These are phyloP conservation scores for Sebastes wilsoni DNA, from an alignment of 2,797 vertebrate genomes.

Conservation along the genomic window DNA sequence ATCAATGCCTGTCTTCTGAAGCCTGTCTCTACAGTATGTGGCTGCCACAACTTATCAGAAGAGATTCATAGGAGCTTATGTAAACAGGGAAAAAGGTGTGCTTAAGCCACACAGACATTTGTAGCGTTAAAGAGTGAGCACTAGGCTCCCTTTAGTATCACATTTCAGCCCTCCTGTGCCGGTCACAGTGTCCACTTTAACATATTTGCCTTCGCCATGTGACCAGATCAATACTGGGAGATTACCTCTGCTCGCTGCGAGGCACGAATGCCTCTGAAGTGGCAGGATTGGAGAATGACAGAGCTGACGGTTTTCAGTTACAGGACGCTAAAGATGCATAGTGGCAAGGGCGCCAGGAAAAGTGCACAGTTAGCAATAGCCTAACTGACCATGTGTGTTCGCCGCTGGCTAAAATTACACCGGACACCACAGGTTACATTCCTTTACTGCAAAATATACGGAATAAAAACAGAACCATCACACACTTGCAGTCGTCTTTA, in stretches of 20 bases:
- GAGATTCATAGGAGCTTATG: conserved; percentile 39
- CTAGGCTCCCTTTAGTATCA: background rate
- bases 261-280: conserved; percentile 45
- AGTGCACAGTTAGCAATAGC: conserved; percentile 59
- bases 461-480: background rate
- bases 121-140: conserved; percentile 6
- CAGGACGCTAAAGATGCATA: conserved; percentile 68
- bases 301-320: conserved; percentile 67
- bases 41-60: conserved; percentile 55
- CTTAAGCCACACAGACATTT: background rate
- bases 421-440: conserved; percentile 19
- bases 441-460: background rate
- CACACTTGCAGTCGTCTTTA: background rate
- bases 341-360: conserved; percentile 62
- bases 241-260: conserved; percentile 55
- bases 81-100: conserved; percentile 10
- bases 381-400: conserved; percentile 39
- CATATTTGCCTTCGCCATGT: conserved; percentile 43
- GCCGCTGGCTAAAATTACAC: conserved; percentile 39
- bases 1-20: conserved; percentile 67
- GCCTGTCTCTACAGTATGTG: conserved; percentile 50
- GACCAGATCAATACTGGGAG: conserved; percentile 74
- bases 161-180: conserved; percentile 2
- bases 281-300: conserved; percentile 34
- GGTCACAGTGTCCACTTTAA: conserved; percentile 46